Percentiles rank a stretch among this genome's conserved stretches.
Evolutionary conservation across 2,113 vertebrate genomes (phyloP).

Genomic region (Lanius ludovicianus): DNA sequence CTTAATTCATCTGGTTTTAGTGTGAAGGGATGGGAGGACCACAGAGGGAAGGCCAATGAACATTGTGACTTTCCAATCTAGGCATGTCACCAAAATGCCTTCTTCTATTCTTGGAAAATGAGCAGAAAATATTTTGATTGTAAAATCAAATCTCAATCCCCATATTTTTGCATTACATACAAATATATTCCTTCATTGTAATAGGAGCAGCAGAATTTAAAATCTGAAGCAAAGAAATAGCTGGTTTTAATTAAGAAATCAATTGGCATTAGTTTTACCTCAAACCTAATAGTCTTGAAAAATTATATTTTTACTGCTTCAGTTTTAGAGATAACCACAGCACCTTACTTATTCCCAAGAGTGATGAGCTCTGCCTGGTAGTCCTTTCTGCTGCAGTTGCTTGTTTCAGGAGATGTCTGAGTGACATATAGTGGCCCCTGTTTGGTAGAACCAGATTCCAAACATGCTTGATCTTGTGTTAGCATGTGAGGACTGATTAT

Average conservation of each 20-base stretch:
- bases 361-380: neutral
- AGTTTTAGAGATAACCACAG: neutral
- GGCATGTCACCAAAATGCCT: neutral
- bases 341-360: neutral
- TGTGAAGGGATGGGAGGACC: neutral
- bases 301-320: neutral
- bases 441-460: neutral
- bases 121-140: neutral
- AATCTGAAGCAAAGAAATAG: neutral
- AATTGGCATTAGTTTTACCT: neutral
- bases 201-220: neutral
- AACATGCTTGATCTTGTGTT: neutral
- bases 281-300: neutral
- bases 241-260: neutral
- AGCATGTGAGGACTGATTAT: neutral
- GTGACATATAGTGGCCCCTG: neutral
- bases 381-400: neutral
- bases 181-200: neutral
- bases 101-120: neutral
- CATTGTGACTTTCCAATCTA: neutral
- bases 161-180: neutral
- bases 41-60: neutral
- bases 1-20: neutral
- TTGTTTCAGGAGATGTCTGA: neutral
- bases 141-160: neutral